phyloP scores from a whole-genome alignment of 1,140 invertebrate genomes.

The Pemphigus obesinymphae region DNA sequence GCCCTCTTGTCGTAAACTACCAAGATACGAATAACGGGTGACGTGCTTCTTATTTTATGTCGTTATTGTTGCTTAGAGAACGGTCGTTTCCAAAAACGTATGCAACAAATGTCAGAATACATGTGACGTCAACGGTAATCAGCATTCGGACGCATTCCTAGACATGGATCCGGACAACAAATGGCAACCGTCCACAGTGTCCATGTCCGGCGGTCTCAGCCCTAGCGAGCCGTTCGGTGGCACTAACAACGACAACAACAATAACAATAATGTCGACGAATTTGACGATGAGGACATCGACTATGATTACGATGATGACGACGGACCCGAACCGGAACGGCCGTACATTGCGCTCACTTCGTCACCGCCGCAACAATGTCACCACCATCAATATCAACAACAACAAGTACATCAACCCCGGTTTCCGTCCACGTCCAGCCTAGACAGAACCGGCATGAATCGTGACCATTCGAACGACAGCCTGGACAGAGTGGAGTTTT shows the following conservation, averaged over 20 bases:
- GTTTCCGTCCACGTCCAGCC: constrained; percentile 41
- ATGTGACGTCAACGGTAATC: constrained; percentile 48
- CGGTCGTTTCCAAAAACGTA: not conserved
- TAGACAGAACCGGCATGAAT: not conserved
- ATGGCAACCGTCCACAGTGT: constrained; percentile 47
- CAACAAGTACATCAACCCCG: constrained; percentile 44
- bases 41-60: too few relatives aligned
- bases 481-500: constrained; percentile 2
- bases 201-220: constrained; percentile 50
- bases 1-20: too few relatives aligned
- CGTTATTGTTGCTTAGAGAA: not conserved
- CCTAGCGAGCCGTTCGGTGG: constrained; percentile 60
- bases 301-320: not conserved
- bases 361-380: not conserved
- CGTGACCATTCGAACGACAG: not conserved
- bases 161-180: constrained; percentile 61
- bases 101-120: not conserved
- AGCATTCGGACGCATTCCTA: constrained; percentile 53
- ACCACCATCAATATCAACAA: not conserved
- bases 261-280: not conserved
- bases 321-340: not conserved
- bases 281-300: not conserved
- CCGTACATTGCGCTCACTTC: not conserved
- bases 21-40: too few relatives aligned
- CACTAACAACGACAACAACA: constrained; percentile 58